These are phyloP conservation scores for Patiria pectinifera DNA, from an alignment of 53 echinoderm and acorn worm genomes.

Conservation along the genomic window DNA sequence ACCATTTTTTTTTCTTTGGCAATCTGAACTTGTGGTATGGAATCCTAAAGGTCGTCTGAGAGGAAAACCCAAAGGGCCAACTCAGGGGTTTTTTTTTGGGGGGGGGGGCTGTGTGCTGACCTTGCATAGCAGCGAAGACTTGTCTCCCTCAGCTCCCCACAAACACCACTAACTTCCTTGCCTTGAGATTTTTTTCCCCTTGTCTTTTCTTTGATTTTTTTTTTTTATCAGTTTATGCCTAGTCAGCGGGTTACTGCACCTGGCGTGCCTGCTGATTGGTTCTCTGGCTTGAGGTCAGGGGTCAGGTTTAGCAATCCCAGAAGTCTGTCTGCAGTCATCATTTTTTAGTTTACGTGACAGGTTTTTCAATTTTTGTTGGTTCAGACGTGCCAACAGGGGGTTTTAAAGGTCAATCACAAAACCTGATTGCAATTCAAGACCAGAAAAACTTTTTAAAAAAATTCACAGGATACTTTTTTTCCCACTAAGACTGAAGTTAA, in stretches of 20 bases:
- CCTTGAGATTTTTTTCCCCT: background rate
- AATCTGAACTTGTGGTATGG: too few relatives aligned
- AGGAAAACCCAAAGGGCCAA: conserved; percentile 29
- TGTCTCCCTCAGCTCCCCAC: background rate
- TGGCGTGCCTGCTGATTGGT: background rate
- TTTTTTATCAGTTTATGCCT: background rate
- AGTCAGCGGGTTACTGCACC: conserved; percentile 23
- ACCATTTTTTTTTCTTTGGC: too few relatives aligned
- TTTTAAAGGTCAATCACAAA: background rate
- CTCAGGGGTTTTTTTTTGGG: background rate
- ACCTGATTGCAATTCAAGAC: background rate
- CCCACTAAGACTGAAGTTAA: too few relatives aligned
- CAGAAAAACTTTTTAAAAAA: too few relatives aligned
- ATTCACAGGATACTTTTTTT: too few relatives aligned
- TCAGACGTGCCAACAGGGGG: background rate
- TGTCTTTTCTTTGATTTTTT: background rate
- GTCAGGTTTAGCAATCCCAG: background rate
- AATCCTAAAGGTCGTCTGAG: background rate
- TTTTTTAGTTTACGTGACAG: background rate
- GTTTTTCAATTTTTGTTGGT: background rate
- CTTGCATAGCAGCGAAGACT: conserved; percentile 4
- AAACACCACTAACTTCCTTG: background rate
- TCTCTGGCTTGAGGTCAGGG: conserved; percentile 2
- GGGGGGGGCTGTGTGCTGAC: conserved; percentile 20
- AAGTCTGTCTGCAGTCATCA: background rate